Evolutionary conservation across 1,140 invertebrate genomes (phyloP).

Genomic region (Drosophila littoralis): DNA sequence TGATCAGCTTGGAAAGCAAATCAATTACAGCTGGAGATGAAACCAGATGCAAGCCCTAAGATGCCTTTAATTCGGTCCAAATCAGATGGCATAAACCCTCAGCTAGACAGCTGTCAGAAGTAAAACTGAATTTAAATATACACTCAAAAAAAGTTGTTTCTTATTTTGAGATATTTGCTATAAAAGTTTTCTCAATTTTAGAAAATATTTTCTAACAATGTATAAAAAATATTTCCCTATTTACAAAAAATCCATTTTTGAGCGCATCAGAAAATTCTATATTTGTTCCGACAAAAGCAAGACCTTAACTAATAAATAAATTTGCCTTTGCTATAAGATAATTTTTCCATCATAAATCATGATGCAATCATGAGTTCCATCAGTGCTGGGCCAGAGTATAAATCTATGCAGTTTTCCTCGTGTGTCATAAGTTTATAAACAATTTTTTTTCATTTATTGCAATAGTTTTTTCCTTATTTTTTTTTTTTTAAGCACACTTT

Average conservation of each 20-base stretch:
- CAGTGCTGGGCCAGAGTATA: background rate
- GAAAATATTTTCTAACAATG: too few species aligned
- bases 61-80: background rate
- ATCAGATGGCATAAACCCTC: background rate
- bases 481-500: slow-evolving; percentile 39
- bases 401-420: slow-evolving; percentile 3
- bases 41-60: background rate
- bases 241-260: too few species aligned
- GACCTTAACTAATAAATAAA: too few species aligned
- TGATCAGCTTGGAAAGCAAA: slow-evolving; percentile 18
- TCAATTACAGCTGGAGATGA: slow-evolving; percentile 13
- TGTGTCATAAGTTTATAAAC: slow-evolving; percentile 29
- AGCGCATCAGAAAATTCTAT: too few species aligned
- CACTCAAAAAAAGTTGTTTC: too few species aligned
- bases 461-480: slow-evolving; percentile 1
- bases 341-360: slow-evolving; percentile 35
- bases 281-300: too few species aligned
- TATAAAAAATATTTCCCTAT: too few species aligned
- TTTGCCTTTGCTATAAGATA: background rate
- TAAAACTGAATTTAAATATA: background rate
- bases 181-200: too few species aligned
- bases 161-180: too few species aligned
- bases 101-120: background rate
- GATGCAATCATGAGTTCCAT: slow-evolving; percentile 35
- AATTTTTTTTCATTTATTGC: slow-evolving; percentile 34